Evolutionary conservation across 1,140 invertebrate genomes (phyloP), one percentile per base, ranked within the genome.

Genomic region (Drosophila lini): DNA sequence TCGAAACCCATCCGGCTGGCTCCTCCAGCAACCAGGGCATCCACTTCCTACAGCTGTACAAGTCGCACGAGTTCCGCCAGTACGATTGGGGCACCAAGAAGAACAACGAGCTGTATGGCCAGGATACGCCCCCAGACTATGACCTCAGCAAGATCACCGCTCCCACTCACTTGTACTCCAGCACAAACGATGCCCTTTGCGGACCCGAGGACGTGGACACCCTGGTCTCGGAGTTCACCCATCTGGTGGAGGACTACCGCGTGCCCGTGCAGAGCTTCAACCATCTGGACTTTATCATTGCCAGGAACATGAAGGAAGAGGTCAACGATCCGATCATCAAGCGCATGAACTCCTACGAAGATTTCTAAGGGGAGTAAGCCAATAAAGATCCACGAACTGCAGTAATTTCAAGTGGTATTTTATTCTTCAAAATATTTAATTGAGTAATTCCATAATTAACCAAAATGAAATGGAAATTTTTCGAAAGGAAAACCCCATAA

Each of bases 231-330:
- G 28, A 67, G 3, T 61, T 89, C 16, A 34, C 25, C 11, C 25
- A 89, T 19, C 60, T 89, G 22, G 15, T 11, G 22, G 84, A 89
- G 44, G 86, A 86, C 44, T 57, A 90, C 69, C 86, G 93, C 80
- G 93, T 96, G 8, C 93, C 94, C 0, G 91, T 93, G 47, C 84
- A 93, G 28, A 92, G 94, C 32, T 96, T 96, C 92, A 96, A 95
- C 90, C 95, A 96, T 78, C 93, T 96, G 81, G 95, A 96, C 92
- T 96, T 96, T 92, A 94, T 95, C 74, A 95, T 94, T 91, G 95
- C 94, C 0, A 94, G 93, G 16, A 93, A 94, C 60, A 94, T 94
- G 5, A 94, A 94, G 75, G 91, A 91, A 59, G 81, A 94, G n/a
- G 86, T 96, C 6, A 95, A 96, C 90, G 91, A 94, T 63, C 44